Conservation (phyloP, 2,888 invertebrate genomes). For the Sphaerophoria rueppellii region DNA sequence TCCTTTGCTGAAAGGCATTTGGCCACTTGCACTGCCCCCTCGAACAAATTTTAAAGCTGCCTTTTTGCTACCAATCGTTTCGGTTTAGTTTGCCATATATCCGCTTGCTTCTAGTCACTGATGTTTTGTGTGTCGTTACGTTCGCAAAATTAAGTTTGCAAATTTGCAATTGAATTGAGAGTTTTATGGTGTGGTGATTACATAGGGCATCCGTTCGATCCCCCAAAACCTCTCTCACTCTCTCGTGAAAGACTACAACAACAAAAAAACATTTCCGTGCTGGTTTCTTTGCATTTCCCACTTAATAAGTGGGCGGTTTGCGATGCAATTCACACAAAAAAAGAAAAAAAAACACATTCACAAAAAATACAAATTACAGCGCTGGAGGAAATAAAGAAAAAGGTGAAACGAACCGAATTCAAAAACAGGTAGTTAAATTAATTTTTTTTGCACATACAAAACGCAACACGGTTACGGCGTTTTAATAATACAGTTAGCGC, state of each 20-base stretch:
- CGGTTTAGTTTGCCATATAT: slow-evolving; percentile 19
- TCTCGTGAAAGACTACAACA: background rate
- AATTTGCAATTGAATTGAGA: slow-evolving; percentile 61
- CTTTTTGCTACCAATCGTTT: background rate
- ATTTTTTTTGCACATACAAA: slow-evolving; percentile 62
- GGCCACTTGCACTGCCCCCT: slow-evolving; percentile 13
- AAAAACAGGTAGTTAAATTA: slow-evolving; percentile 71
- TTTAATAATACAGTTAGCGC: slow-evolving; percentile 58
- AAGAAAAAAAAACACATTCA: slow-evolving; percentile 28
- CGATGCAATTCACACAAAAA: slow-evolving; percentile 45
- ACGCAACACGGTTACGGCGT: slow-evolving; percentile 61
- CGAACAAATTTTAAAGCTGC: slow-evolving; percentile 5
- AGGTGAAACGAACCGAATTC: slow-evolving; percentile 65
- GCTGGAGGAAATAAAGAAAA: slow-evolving; percentile 22
- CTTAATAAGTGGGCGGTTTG: slow-evolving; percentile 68
- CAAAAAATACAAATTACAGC: slow-evolving; percentile 34
- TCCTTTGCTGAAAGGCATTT: slow-evolving; percentile 10
- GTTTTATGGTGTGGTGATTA: slow-evolving; percentile 70
- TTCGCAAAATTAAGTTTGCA: slow-evolving; percentile 64
- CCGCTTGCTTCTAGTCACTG: slow-evolving; percentile 12
- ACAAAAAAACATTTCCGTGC: slow-evolving; percentile 29
- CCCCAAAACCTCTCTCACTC: background rate
- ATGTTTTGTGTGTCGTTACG: slow-evolving; percentile 48
- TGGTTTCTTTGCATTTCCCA: slow-evolving; percentile 36
- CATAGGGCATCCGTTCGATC: slow-evolving; percentile 30